These are phyloP conservation scores for Morbakka virulenta DNA, from an alignment of 30 jellyfish, hydroid and myxozoan species.

Conservation along the genomic window DNA sequence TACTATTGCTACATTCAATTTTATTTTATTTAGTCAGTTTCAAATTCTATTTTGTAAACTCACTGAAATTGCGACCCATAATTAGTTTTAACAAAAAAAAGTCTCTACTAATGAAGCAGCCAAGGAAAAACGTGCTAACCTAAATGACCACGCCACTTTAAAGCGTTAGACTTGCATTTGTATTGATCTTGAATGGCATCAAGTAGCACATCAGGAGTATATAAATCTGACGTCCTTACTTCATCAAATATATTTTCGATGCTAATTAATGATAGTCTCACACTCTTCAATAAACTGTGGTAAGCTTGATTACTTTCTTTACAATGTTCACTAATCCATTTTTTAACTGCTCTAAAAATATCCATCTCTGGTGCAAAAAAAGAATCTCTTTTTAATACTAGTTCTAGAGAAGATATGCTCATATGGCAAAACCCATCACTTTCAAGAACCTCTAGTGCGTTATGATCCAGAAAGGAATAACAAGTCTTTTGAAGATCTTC, in stretches of 20 bases:
- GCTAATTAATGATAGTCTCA: constrained; percentile 83
- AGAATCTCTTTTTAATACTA: constrained; percentile 69
- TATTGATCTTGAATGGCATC: constrained; percentile 84
- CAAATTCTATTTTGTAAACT: too few species aligned
- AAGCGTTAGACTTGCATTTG: constrained; percentile 56
- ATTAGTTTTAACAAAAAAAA: too few species aligned
- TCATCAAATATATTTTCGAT: constrained; percentile 55
- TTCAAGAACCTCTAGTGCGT: constrained; percentile 70
- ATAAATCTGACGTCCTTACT: constrained; percentile 62
- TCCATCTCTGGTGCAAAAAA: constrained; percentile 84
- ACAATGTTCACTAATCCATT: constrained; percentile 59
- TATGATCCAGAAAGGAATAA: constrained; percentile 76
- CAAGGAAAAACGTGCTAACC: too few species aligned
- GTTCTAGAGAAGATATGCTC: constrained; percentile 44
- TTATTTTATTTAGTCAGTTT: too few species aligned
- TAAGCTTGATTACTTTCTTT: background rate
- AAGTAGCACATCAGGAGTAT: constrained; percentile 64
- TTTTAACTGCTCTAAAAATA: constrained; percentile 58
- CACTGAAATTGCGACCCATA: too few species aligned
- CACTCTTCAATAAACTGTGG: constrained; percentile 35
- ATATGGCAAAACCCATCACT: constrained; percentile 66
- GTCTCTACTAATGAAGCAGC: too few species aligned
- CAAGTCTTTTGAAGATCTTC: constrained; percentile 54
- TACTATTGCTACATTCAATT: too few species aligned
- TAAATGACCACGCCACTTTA: constrained; percentile 85